These are phyloP conservation scores for Caligus rogercresseyi DNA, from an alignment of 1,140 invertebrate species.

Conservation along the genomic window DNA sequence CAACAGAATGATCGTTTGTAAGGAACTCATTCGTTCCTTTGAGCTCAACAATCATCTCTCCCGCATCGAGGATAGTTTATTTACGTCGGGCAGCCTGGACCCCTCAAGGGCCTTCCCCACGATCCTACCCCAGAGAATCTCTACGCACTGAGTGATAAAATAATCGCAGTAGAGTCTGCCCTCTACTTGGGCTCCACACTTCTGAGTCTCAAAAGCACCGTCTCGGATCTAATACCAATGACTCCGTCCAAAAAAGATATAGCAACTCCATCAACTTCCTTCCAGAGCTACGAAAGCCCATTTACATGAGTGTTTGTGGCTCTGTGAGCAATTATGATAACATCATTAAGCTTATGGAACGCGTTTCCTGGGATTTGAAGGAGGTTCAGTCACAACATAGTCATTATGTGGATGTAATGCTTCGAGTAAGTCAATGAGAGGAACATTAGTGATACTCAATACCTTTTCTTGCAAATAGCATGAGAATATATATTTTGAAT, in stretches of 20 bases:
- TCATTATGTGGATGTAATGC: constrained; percentile 46
- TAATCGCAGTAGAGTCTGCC: constrained; percentile 77
- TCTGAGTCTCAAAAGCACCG: constrained; percentile 38
- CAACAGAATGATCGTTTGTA: too few relatives aligned
- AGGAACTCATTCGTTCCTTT: not conserved
- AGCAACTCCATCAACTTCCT: not conserved
- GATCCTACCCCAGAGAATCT: constrained; percentile 40
- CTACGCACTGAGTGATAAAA: constrained; percentile 60
- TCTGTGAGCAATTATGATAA: constrained; percentile 52
- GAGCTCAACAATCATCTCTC: not conserved
- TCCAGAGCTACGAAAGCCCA: not conserved
- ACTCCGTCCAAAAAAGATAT: not conserved
- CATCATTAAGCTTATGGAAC: constrained; percentile 56
- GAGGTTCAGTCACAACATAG: constrained; percentile 92
- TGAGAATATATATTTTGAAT: not conserved
- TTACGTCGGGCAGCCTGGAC: constrained; percentile 46
- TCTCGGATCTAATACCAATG: not conserved
- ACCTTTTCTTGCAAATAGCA: not conserved
- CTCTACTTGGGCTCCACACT: constrained; percentile 75
- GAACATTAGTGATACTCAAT: not conserved
- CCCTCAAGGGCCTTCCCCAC: constrained; percentile 34
- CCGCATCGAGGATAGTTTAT: not conserved
- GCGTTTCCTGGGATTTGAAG: constrained; percentile 84
- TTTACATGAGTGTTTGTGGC: not conserved
- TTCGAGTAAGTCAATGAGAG: constrained; percentile 26